Conservation (phyloP, 2,113 vertebrate genomes). For the Oceanites oceanicus region DNA sequence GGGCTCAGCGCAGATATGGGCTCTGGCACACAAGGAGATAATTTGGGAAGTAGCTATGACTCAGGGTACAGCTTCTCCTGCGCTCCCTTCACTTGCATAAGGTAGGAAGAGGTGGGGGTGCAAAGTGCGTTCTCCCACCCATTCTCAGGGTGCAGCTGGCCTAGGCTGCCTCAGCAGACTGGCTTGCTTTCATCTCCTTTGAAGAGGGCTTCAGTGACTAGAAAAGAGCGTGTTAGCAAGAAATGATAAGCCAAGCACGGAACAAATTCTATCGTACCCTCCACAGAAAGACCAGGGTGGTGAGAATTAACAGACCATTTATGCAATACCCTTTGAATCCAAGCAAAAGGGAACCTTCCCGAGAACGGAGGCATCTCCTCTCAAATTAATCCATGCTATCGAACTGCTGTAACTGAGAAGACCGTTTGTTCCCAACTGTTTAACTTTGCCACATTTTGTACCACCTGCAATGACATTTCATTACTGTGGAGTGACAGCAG, state of each 20-base stretch:
- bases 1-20: background rate
- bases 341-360: background rate
- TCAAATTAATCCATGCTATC: background rate
- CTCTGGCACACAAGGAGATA: background rate
- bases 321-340: background rate
- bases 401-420: background rate
- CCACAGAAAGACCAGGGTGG: background rate
- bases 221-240: background rate
- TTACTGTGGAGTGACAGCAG: constrained; percentile 49
- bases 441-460: constrained; percentile 52
- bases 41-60: background rate
- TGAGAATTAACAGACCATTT: background rate
- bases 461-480: constrained; percentile 58
- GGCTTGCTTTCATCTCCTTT: background rate
- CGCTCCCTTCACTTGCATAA: background rate
- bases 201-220: background rate
- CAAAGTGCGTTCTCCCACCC: background rate
- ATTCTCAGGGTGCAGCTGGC: background rate
- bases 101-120: background rate
- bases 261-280: background rate
- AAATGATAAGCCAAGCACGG: background rate
- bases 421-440: constrained; percentile 20
- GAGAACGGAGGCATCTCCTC: background rate
- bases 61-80: background rate
- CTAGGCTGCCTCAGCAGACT: background rate